These are phyloP conservation scores for Aldrovandia affinis DNA, from an alignment of 2,797 vertebrate species.

Conservation along the genomic window DNA sequence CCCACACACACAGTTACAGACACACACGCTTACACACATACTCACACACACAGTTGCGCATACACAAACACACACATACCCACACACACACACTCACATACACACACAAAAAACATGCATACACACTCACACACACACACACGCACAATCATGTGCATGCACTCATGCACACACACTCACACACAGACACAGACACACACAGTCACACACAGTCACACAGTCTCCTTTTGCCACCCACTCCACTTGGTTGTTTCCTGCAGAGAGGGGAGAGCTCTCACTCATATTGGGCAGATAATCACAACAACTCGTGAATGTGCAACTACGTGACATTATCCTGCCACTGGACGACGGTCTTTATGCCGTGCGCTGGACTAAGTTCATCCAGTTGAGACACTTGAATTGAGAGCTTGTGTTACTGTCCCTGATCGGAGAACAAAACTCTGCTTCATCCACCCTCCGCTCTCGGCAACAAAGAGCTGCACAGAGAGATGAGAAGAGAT, in stretches of 20 bases:
- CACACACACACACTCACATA: neutral
- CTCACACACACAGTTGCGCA: neutral
- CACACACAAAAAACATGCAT: neutral
- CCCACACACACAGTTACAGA: neutral
- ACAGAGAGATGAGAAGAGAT: neutral
- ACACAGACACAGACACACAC: neutral
- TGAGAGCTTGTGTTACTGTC: slow-evolving; percentile 19
- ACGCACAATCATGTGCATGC: neutral
- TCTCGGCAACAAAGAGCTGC: neutral
- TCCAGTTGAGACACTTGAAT: slow-evolving; percentile 11
- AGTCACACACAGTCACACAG: neutral
- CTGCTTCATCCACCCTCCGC: slow-evolving; percentile 10
- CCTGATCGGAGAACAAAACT: slow-evolving; percentile 31
- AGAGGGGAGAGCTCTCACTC: slow-evolving; percentile 7
- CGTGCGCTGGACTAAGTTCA: neutral
- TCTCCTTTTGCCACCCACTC: neutral
- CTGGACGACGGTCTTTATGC: slow-evolving; percentile 13
- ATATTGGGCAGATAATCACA: slow-evolving; percentile 17
- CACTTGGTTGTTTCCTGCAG: slow-evolving; percentile 19
- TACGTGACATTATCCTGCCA: slow-evolving; percentile 14
- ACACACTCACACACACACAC: neutral
- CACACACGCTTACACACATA: neutral
- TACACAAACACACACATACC: neutral
- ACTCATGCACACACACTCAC: neutral
- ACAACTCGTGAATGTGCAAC: slow-evolving; percentile 19